Evolutionary conservation across 2,113 vertebrate genomes (phyloP).

Genomic region (Onychorhynchus coronatus): DNA sequence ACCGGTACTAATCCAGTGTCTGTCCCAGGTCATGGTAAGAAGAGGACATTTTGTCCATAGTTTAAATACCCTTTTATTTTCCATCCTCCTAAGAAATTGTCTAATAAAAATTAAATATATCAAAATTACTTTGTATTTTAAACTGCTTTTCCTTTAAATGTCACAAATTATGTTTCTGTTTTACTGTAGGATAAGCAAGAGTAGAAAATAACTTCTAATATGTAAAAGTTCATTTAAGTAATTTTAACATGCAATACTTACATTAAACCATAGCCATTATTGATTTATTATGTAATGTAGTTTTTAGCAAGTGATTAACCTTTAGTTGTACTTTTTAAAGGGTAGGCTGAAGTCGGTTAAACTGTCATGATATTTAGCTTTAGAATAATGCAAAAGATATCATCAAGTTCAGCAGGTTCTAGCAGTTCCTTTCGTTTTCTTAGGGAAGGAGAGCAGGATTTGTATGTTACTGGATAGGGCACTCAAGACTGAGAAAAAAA

Average conservation of each 20-base stretch:
- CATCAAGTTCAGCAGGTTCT: not conserved
- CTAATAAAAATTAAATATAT: not conserved
- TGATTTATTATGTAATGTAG: not conserved
- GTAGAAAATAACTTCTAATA: not conserved
- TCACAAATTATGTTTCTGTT: not conserved
- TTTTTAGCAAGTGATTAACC: not conserved
- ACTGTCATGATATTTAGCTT: not conserved
- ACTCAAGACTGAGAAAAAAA: not conserved
- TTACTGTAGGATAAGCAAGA: not conserved
- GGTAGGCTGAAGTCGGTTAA: not conserved
- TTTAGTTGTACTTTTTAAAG: not conserved
- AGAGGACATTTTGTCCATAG: conserved; percentile 48
- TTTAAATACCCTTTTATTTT: conserved; percentile 55
- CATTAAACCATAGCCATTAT: not conserved
- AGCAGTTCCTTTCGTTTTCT: not conserved
- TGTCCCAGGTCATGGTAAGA: conserved; percentile 75
- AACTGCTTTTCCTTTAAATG: not conserved
- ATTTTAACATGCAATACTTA: not conserved
- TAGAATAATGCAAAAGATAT: not conserved
- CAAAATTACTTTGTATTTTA: not conserved
- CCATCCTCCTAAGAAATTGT: not conserved
- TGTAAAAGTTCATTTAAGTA: not conserved
- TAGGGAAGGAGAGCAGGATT: not conserved
- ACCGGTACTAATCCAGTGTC: conserved; percentile 56
- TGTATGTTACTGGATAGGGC: not conserved